phyloP scores from a whole-genome alignment of 2,888 invertebrate genomes.

The Xestoiulus laeticollis region DNA sequence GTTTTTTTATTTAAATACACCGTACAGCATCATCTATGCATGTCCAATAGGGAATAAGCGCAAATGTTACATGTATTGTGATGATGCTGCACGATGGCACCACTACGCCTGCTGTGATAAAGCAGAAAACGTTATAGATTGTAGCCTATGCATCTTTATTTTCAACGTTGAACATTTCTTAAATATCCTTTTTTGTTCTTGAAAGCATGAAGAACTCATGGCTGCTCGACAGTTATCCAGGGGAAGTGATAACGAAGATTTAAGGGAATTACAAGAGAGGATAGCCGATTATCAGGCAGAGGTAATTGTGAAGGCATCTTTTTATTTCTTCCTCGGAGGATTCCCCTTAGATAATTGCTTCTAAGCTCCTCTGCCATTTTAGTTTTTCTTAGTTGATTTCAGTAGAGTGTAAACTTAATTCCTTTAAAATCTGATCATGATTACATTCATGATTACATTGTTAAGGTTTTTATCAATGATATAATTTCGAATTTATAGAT shows the following conservation, averaged over 20 bases:
- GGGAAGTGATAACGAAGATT: slow-evolving; percentile 82
- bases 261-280: slow-evolving; percentile 89
- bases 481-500: slow-evolving; percentile 59
- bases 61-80: too few relatives aligned
- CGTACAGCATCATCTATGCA: not conserved
- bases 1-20: too few relatives aligned
- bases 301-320: slow-evolving; percentile 67
- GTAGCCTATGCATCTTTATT: not conserved
- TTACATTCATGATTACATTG: too few relatives aligned
- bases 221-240: slow-evolving; percentile 90
- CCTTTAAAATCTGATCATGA: too few relatives aligned
- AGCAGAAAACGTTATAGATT: too few relatives aligned
- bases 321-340: too few relatives aligned
- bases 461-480: not conserved
- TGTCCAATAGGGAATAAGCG: not conserved
- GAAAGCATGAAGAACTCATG: slow-evolving; percentile 91
- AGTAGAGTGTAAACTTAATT: too few relatives aligned
- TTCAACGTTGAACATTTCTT: slow-evolving; percentile 25
- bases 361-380: too few relatives aligned
- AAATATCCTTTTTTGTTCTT: slow-evolving; percentile 49
- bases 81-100: slow-evolving; percentile 13
- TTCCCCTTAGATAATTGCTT: too few relatives aligned
- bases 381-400: too few relatives aligned
- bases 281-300: slow-evolving; percentile 93
- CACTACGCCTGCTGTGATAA: too few relatives aligned